Conservation (phyloP, 2,888 invertebrate species). For the Drosophila lacicola region DNA sequence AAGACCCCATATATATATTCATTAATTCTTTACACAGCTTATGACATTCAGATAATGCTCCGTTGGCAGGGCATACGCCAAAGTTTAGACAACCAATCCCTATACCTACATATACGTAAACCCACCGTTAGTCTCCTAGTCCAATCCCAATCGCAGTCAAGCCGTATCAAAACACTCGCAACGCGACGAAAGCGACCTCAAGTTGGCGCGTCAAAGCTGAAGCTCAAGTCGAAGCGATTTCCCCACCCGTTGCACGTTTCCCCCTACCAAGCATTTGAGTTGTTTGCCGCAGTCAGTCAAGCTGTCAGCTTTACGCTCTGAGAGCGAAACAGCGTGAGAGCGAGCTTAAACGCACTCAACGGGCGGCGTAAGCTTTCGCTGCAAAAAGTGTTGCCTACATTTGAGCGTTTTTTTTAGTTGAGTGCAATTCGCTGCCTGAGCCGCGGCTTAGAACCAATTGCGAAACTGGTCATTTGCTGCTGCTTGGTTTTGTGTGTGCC, state of each 20-base stretch:
- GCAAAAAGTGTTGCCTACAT: slow-evolving; percentile 42
- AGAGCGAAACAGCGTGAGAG: slow-evolving; percentile 15
- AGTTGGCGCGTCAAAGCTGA: slow-evolving; percentile 33
- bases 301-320: background rate
- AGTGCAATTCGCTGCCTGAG: slow-evolving; percentile 20
- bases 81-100: slow-evolving; percentile 24
- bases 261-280: slow-evolving; percentile 12
- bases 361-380: slow-evolving; percentile 34
- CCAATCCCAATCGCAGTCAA: slow-evolving; percentile 48
- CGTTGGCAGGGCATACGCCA: background rate
- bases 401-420: slow-evolving; percentile 34
- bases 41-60: background rate
- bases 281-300: slow-evolving; percentile 6
- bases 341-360: slow-evolving; percentile 17
- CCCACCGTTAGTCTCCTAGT: slow-evolving; percentile 43
- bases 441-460: slow-evolving; percentile 5
- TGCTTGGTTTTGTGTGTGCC: background rate
- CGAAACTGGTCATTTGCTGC: slow-evolving; percentile 31
- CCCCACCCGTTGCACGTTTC: too few relatives aligned
- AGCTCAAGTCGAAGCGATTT: background rate
- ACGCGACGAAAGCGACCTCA: slow-evolving; percentile 40
- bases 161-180: slow-evolving; percentile 41
- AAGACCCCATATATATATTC: too few relatives aligned
- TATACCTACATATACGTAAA: slow-evolving; percentile 2
- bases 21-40: background rate